These are phyloP conservation scores for Pseudopodoces humilis DNA, from an alignment of 2,113 vertebrate species.

Conservation along the genomic window DNA sequence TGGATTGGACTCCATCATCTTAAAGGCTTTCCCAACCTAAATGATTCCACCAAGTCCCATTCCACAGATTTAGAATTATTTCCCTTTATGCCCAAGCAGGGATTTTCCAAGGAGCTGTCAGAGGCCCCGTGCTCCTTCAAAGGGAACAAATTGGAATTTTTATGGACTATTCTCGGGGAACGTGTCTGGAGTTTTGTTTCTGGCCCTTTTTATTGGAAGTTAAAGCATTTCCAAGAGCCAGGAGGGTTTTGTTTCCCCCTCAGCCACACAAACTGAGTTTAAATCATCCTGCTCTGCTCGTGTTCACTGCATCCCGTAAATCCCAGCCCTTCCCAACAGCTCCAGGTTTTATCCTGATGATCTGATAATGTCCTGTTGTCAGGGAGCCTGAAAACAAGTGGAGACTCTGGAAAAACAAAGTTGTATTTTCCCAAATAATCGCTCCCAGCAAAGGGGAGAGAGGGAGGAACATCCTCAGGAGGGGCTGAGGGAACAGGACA, in stretches of 20 bases:
- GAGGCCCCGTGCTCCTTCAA: not conserved
- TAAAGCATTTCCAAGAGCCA: not conserved
- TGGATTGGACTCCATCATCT: not conserved
- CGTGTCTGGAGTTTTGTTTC: not conserved
- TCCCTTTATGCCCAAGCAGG: not conserved
- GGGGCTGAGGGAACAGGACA: not conserved
- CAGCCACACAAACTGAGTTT: not conserved
- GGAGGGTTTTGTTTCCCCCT: not conserved
- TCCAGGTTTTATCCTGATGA: not conserved
- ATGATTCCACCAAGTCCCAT: not conserved
- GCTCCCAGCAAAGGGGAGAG: not conserved
- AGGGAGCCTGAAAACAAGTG: not conserved
- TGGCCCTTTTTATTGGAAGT: not conserved
- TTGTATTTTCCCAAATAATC: not conserved
- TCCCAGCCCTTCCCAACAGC: not conserved
- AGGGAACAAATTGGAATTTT: not conserved
- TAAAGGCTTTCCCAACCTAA: not conserved
- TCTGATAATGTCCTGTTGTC: not conserved
- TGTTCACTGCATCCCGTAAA: not conserved
- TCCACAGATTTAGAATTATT: not conserved
- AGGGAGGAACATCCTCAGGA: not conserved
- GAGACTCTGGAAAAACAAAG: not conserved
- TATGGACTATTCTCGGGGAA: not conserved
- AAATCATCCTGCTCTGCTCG: not conserved
- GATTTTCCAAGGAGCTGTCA: not conserved